A percentile compares a stretch with the other conserved stretches of the same genome.
Evolutionary conservation across 1,140 invertebrate species (phyloP).

Genomic region (Macrocentrus cingulum): DNA sequence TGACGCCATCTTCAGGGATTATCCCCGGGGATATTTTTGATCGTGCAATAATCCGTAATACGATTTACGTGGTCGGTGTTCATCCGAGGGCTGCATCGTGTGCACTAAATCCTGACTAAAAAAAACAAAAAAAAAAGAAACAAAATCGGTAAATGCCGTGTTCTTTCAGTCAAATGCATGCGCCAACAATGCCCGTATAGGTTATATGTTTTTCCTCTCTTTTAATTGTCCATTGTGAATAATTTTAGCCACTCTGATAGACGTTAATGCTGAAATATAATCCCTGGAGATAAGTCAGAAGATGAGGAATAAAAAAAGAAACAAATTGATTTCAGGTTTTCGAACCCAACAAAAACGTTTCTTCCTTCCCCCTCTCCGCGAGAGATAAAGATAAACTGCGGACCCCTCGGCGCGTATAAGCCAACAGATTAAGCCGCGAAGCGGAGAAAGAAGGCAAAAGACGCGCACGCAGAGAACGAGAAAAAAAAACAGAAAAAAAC

Average conservation of each 20-base stretch:
- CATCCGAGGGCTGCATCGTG: constrained; percentile 19
- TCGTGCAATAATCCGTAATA: constrained; percentile 59
- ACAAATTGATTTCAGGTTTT: constrained; percentile 12
- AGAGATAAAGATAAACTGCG: constrained; percentile 44
- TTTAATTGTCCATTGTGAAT: too few relatives aligned
- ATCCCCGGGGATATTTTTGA: constrained; percentile 58
- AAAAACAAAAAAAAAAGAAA: constrained; percentile 24
- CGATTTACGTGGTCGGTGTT: constrained; percentile 50
- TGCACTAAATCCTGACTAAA: constrained; percentile 8
- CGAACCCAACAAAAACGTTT: background rate
- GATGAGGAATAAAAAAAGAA: background rate
- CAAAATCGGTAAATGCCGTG: too few relatives aligned
- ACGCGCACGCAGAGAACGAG: background rate
- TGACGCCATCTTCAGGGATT: constrained; percentile 46
- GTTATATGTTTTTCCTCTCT: too few relatives aligned
- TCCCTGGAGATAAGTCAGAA: background rate
- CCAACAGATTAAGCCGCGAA: constrained; percentile 50
- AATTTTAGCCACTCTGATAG: too few relatives aligned
- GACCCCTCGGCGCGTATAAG: constrained; percentile 38
- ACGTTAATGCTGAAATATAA: too few relatives aligned
- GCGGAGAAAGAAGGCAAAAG: constrained; percentile 28
- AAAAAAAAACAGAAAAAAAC: background rate
- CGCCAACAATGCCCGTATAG: background rate
- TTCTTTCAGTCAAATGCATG: too few relatives aligned
- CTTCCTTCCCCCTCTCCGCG: constrained; percentile 6